Evolutionary conservation across 2,113 vertebrate species (phyloP).

Genomic region (Tonatia bakeri): DNA sequence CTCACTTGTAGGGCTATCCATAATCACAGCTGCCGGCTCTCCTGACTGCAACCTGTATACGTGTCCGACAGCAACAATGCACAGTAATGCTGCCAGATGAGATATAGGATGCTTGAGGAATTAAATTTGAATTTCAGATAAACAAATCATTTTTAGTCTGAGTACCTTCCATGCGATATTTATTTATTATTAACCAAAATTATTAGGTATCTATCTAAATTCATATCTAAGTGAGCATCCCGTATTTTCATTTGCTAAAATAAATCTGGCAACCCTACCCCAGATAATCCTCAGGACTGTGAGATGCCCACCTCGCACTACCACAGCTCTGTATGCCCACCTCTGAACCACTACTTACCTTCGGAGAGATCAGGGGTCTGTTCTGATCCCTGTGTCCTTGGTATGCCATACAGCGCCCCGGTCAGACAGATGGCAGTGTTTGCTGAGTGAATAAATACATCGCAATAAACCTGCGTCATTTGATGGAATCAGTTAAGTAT

Average conservation of each 20-base stretch:
- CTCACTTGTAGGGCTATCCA: neutral
- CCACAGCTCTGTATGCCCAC: neutral
- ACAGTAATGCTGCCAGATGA: neutral
- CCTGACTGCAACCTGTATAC: neutral
- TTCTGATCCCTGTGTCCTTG: neutral
- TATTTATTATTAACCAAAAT: neutral
- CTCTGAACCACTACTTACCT: neutral
- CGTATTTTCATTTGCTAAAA: constrained; percentile 20
- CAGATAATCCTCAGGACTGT: neutral
- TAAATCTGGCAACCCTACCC: neutral
- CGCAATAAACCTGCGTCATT: neutral
- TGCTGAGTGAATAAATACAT: constrained; percentile 12
- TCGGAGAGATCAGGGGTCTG: neutral
- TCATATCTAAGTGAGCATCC: neutral
- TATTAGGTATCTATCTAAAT: neutral
- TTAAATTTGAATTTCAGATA: constrained; percentile 17
- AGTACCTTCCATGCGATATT: neutral
- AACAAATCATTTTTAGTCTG: neutral
- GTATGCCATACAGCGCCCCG: neutral
- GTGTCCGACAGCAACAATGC: neutral
- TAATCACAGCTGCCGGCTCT: neutral
- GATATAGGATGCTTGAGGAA: neutral
- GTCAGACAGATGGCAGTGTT: neutral
- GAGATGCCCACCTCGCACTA: neutral
- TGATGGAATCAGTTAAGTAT: neutral